Evolutionary conservation across 1,140 invertebrate genomes (phyloP), one percentile per base, ranked within the genome.

Genomic region (Cepaea nemoralis): DNA sequence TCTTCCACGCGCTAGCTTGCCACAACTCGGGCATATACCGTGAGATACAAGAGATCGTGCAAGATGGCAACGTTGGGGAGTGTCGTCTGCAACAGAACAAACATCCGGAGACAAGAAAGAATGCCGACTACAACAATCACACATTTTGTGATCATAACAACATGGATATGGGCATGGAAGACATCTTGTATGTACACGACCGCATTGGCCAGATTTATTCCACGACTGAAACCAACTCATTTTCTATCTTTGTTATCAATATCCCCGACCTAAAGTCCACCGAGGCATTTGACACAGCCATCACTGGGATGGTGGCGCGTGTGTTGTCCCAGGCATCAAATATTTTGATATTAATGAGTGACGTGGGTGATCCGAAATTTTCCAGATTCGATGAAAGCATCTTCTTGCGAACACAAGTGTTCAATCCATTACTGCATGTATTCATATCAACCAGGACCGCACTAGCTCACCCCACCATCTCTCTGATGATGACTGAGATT

Each of bases 331-430:
- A 42, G 2, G 12, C 19, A 27, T 45, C 39, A 40, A 42, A 40
- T 42, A 14, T 42, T 74, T 24, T 76, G 31, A 12, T 59, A 6
- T 37, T 76, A 27, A 8, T 76, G 27, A 55, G 45, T 40, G 74
- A 76, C 48, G 35, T 76, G 8, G 74, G 74, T 6, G 74, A 76
- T 63, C 74, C 74, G 14, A 35, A 40, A 6, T 76, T 76, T 63
- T 76, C 74, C 3, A 10, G 74, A 31, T 24, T 76, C 12, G 74
- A 55, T 48, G 48, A 50, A 27, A 76, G 74, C 37, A 19, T 59
- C 14, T 76, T 76, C 35, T 45, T 76, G 42, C 14, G 55, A 63
- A 31, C 19, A 3, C 74, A 76, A 40, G 59, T 48, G 12, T 76
- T 76, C 40, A 76, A 76, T n/a, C 74, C 74, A 12, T 14, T 76